These are phyloP conservation scores for Drosophila kuntzei DNA, from an alignment of 2,888 invertebrate genomes.

Conservation along the genomic window DNA sequence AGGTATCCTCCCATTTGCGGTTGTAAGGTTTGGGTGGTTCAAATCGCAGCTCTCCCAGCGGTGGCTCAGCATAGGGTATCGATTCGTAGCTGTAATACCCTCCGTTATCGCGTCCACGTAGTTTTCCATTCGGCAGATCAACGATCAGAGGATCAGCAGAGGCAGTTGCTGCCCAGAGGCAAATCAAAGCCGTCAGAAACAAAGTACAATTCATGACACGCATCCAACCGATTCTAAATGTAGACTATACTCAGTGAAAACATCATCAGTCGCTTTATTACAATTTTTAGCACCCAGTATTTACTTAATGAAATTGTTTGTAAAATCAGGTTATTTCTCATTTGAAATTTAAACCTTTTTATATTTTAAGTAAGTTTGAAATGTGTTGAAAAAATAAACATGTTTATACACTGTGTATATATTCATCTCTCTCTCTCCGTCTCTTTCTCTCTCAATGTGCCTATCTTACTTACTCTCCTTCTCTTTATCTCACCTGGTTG, in stretches of 20 bases:
- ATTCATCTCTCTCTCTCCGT: too few species aligned
- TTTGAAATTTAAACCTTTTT: background rate
- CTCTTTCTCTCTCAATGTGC: too few species aligned
- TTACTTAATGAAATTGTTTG: background rate
- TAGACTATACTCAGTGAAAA: background rate
- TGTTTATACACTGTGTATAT: too few species aligned
- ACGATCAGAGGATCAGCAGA: constrained; percentile 54
- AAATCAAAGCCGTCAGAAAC: background rate
- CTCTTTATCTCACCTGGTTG: too few species aligned
- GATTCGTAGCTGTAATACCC: constrained; percentile 88
- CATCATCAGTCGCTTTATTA: background rate
- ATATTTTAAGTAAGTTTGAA: too few species aligned
- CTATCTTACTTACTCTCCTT: too few species aligned
- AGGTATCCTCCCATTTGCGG: constrained; percentile 64
- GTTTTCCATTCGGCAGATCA: constrained; percentile 68
- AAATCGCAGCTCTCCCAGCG: constrained; percentile 88
- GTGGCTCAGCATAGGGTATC: constrained; percentile 89
- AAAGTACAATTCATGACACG: background rate
- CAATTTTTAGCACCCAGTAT: background rate
- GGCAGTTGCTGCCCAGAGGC: background rate
- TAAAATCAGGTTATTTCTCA: background rate
- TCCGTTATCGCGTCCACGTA: constrained; percentile 72
- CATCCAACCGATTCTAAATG: background rate
- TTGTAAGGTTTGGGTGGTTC: constrained; percentile 82
- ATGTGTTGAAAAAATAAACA: too few species aligned